Percentiles rank a stretch among this genome's conserved stretches.
These are phyloP conservation scores for Caenorhabditis remanei DNA, from an alignment of 1,140 invertebrate genomes.

Conservation along the genomic window DNA sequence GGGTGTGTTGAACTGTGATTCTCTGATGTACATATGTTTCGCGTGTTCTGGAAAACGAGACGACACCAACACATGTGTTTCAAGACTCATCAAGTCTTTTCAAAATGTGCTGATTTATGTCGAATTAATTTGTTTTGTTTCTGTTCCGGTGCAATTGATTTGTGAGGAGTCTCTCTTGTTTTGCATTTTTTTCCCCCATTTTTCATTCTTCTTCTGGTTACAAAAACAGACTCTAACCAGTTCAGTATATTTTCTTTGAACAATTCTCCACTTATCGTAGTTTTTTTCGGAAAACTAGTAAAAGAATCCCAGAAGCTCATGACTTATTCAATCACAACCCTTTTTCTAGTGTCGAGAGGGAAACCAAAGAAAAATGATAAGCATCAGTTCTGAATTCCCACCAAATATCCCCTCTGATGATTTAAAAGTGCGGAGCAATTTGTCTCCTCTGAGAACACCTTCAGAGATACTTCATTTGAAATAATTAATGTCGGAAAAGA, in stretches of 20 bases:
- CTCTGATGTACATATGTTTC: conserved; percentile 6
- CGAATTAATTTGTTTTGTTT: conserved; percentile 41
- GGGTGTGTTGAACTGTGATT: conserved; percentile 42
- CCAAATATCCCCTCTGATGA: neutral
- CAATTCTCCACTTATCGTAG: conserved; percentile 10
- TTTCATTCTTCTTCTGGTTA: too few species aligned
- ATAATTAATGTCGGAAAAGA: conserved; percentile 46
- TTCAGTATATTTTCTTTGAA: neutral
- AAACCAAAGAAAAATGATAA: conserved; percentile 9
- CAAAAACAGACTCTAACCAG: neutral
- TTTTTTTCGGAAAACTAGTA: neutral
- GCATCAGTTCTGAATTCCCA: neutral
- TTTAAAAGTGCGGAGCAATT: conserved; percentile 25
- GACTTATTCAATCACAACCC: conserved; percentile 44
- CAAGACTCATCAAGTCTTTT: conserved; percentile 35
- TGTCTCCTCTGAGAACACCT: conserved; percentile 1
- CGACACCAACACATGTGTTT: conserved; percentile 37
- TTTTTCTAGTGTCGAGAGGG: neutral
- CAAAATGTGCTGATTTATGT: conserved; percentile 52
- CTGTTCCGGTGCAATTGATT: conserved; percentile 4
- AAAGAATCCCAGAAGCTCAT: conserved; percentile 43
- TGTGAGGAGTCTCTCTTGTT: neutral
- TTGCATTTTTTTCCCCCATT: neutral
- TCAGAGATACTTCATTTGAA: conserved; percentile 29
- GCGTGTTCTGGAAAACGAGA: conserved; percentile 26